Evolutionary conservation across 2,888 invertebrate genomes (phyloP).

Genomic region (Nemoura dubitans): DNA sequence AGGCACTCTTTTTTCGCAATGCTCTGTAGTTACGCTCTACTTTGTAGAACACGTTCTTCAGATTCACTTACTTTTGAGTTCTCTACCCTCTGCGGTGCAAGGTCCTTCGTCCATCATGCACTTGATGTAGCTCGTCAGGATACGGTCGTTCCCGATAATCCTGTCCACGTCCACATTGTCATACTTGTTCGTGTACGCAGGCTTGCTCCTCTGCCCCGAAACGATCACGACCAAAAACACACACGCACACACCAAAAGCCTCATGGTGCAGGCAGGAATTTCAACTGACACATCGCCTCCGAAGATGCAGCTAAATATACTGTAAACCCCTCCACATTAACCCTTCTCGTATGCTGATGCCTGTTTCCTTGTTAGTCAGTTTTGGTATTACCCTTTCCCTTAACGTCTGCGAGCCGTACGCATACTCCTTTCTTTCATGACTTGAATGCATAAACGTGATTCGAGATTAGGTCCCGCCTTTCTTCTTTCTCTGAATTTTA

Average conservation of each 20-base stretch:
- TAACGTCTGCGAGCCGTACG: not conserved
- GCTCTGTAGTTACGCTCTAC: too few species aligned
- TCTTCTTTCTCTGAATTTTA: not conserved
- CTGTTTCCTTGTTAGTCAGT: not conserved
- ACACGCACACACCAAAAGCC: constrained; percentile 48
- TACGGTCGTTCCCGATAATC: constrained; percentile 65
- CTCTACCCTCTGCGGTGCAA: constrained; percentile 68
- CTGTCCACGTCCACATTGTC: constrained; percentile 68
- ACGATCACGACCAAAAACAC: constrained; percentile 52
- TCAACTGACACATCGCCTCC: not conserved
- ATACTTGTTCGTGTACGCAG: constrained; percentile 62
- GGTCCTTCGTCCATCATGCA: constrained; percentile 70
- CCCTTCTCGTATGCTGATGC: constrained; percentile 2
- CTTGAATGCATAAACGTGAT: constrained; percentile 2
- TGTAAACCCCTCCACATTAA: not conserved
- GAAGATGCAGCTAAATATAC: not conserved
- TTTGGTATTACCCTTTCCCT: constrained; percentile 9
- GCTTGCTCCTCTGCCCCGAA: constrained; percentile 52
- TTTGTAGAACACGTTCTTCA: too few species aligned
- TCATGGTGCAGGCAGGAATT: not conserved
- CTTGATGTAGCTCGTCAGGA: constrained; percentile 68
- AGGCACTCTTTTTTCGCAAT: too few species aligned
- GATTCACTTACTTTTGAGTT: constrained; percentile 69
- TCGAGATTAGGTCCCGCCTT: constrained; percentile 3
- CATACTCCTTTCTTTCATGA: constrained; percentile 23